phyloP scores from a whole-genome alignment of 2,888 invertebrate species.

The Bedellia somnulentella region DNA sequence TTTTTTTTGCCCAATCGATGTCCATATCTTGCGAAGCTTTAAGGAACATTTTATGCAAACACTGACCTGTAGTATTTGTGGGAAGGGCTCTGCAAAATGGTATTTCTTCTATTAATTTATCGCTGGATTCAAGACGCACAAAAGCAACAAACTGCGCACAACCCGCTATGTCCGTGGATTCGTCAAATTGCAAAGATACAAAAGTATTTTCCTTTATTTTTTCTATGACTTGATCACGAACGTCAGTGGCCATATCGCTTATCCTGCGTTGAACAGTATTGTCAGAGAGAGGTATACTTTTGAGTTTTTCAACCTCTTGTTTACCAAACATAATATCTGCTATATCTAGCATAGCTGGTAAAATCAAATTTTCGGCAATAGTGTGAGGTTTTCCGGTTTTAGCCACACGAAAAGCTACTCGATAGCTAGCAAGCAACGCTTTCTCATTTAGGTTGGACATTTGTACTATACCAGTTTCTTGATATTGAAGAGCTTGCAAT shows the following conservation, averaged over 20 bases:
- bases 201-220: conserved; percentile 6
- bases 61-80: not conserved
- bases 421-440: conserved; percentile 11
- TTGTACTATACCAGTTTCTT: conserved; percentile 6
- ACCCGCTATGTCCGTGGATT: not conserved
- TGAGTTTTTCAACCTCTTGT: conserved; percentile 14
- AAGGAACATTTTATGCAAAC: not conserved
- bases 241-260: conserved; percentile 16
- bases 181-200: conserved; percentile 4
- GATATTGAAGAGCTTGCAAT: conserved; percentile 9
- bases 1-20: not conserved
- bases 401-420: conserved; percentile 11
- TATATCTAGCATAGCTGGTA: conserved; percentile 13
- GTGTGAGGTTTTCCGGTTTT: conserved; percentile 13
- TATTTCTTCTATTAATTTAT: not conserved
- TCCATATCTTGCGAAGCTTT: not conserved
- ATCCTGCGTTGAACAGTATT: conserved; percentile 19
- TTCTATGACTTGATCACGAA: conserved; percentile 13
- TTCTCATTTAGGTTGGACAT: conserved; percentile 9
- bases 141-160: not conserved
- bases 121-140: not conserved
- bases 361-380: conserved; percentile 15
- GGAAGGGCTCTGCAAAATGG: not conserved
- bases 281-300: conserved; percentile 19
- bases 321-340: conserved; percentile 13